Conservation (phyloP, 2,113 vertebrate species). For the Periophthalmodon schlosseri region DNA sequence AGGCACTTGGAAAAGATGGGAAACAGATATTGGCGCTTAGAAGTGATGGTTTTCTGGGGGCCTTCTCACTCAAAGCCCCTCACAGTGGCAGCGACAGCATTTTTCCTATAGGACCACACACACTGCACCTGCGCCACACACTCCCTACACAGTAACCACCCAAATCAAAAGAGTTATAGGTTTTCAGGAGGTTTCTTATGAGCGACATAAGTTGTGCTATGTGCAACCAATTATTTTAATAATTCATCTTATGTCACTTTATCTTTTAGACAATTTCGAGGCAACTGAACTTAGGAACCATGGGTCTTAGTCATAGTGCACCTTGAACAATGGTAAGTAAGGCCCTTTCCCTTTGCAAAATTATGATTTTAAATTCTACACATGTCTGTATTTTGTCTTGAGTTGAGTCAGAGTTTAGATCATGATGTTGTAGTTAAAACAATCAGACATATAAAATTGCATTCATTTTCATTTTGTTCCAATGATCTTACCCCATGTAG, state of each 20-base stretch:
- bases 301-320: background rate
- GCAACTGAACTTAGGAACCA: background rate
- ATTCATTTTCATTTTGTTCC: constrained; percentile 45
- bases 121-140: constrained; percentile 57
- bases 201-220: background rate
- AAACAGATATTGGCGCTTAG: constrained; percentile 80
- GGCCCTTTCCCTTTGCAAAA: background rate
- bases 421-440: constrained; percentile 39
- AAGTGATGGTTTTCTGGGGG: constrained; percentile 71
- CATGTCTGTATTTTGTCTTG: background rate
- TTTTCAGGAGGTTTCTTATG: background rate
- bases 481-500: constrained; percentile 44
- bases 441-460: constrained; percentile 38
- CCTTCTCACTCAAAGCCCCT: constrained; percentile 55
- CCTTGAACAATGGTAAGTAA: background rate
- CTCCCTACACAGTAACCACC: constrained; percentile 44
- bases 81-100: constrained; percentile 29
- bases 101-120: constrained; percentile 74
- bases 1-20: constrained; percentile 79
- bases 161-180: constrained; percentile 12
- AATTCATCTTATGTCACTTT: background rate
- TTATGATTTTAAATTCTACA: background rate
- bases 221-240: background rate
- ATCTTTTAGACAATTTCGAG: background rate
- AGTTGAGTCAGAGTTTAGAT: background rate